Percentiles rank a stretch among this genome's conserved stretches.
phyloP scores from a whole-genome alignment of 2,888 invertebrate genomes.

The Chymomyza fuscimana region DNA sequence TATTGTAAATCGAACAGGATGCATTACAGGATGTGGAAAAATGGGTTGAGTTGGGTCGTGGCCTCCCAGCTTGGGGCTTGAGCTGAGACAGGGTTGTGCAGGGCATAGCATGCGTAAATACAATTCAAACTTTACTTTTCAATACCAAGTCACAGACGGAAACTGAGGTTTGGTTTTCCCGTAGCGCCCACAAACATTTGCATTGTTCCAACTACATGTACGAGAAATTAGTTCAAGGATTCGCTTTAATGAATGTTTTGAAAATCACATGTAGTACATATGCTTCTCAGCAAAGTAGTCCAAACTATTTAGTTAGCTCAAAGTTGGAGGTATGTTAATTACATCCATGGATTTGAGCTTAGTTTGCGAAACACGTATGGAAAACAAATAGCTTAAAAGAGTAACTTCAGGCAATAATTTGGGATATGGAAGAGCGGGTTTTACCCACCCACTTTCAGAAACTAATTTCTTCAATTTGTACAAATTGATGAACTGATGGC shows the following conservation, averaged over 20 bases:
- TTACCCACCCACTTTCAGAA: too few species aligned
- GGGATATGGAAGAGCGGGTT: too few species aligned
- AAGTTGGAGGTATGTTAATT: background rate
- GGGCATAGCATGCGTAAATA: slow-evolving; percentile 27
- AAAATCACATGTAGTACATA: slow-evolving; percentile 3
- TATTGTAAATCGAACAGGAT: slow-evolving; percentile 27
- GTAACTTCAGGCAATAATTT: too few species aligned
- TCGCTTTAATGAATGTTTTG: slow-evolving; percentile 14
- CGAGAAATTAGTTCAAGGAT: slow-evolving; percentile 41
- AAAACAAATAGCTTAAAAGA: too few species aligned
- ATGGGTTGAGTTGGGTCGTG: background rate
- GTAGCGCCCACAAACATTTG: slow-evolving; percentile 4
- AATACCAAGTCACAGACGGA: slow-evolving; percentile 30
- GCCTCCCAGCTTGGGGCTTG: too few species aligned
- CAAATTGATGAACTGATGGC: too few species aligned
- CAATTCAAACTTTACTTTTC: slow-evolving; percentile 40
- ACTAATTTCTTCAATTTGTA: too few species aligned
- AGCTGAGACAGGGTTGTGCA: slow-evolving; percentile 3
- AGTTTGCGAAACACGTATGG: too few species aligned
- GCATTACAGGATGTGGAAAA: slow-evolving; percentile 33
- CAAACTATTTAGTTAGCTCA: background rate
- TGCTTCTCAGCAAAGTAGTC: background rate
- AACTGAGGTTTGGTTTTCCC: slow-evolving; percentile 25
- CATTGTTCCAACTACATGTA: slow-evolving; percentile 19
- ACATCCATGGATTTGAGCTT: background rate